Conservation (phyloP, 2,797 vertebrate genomes). For the Aselliscus stoliczkanus region DNA sequence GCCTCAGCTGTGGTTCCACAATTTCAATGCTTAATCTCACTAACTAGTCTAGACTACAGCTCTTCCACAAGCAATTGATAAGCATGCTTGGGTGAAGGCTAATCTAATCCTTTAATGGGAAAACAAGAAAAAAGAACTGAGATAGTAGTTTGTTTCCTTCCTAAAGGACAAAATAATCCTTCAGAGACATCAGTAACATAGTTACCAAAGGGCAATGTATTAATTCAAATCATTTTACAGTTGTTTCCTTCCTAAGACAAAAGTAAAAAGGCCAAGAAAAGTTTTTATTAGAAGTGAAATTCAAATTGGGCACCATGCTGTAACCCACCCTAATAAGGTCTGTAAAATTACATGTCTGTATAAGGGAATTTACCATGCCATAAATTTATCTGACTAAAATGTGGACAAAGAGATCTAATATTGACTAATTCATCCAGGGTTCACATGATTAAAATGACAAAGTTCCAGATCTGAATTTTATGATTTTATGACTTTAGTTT, state of each 20-base stretch:
- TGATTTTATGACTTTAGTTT: background rate
- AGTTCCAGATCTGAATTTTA: background rate
- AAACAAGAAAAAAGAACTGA: background rate
- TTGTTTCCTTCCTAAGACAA: background rate
- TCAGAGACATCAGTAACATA: background rate
- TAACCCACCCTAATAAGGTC: background rate
- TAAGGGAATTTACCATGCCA: background rate
- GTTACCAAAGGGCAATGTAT: background rate
- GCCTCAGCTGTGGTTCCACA: constrained; percentile 17
- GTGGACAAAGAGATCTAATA: background rate
- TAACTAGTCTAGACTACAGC: background rate
- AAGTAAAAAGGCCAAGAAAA: constrained; percentile 4
- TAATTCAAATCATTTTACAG: background rate
- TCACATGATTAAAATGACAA: background rate
- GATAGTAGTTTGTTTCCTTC: background rate
- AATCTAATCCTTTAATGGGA: background rate
- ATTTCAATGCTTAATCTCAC: background rate
- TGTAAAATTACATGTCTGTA: background rate
- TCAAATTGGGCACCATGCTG: background rate
- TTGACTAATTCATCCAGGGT: background rate
- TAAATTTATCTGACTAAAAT: background rate
- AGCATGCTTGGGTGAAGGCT: background rate
- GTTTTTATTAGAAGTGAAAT: background rate
- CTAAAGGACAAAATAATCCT: constrained; percentile 25
- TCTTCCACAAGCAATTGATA: background rate